A percentile compares a stretch with the other conserved stretches of the same genome.
phyloP scores from a whole-genome alignment of 1,140 invertebrate genomes.

The Zaprionus vittiger region DNA sequence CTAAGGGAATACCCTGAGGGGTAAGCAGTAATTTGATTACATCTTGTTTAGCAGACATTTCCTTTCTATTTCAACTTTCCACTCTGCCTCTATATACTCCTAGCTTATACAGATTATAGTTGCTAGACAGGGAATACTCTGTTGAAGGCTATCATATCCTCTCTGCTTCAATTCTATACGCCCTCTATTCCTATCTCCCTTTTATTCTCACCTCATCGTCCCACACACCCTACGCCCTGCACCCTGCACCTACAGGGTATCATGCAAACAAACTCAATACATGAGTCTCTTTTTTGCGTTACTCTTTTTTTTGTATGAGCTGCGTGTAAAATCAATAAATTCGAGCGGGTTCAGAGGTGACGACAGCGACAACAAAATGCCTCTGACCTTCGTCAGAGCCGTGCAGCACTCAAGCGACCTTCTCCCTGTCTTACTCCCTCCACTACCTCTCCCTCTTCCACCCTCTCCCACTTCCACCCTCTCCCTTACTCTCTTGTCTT shows the following conservation, averaged over 20 bases:
- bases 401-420: slow-evolving; percentile 58
- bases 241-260: neutral
- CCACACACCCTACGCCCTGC: neutral
- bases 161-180: too few relatives aligned
- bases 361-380: slow-evolving; percentile 73
- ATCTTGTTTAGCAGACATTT: too few relatives aligned
- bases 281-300: slow-evolving; percentile 21
- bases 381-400: slow-evolving; percentile 62
- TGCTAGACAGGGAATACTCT: too few relatives aligned
- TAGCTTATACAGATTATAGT: too few relatives aligned
- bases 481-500: neutral
- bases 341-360: slow-evolving; percentile 79
- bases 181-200: neutral
- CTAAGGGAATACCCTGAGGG: too few relatives aligned
- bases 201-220: neutral
- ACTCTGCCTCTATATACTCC: too few relatives aligned
- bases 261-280: slow-evolving; percentile 32
- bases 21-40: too few relatives aligned
- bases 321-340: slow-evolving; percentile 80
- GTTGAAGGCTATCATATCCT: too few relatives aligned
- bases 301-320: slow-evolving; percentile 38
- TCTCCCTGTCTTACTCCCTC: slow-evolving; percentile 22
- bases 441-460: neutral
- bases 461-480: neutral
- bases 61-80: too few relatives aligned